These are phyloP conservation scores for Bovichtus diacanthus DNA, from an alignment of 2,797 vertebrate species.

Conservation along the genomic window DNA sequence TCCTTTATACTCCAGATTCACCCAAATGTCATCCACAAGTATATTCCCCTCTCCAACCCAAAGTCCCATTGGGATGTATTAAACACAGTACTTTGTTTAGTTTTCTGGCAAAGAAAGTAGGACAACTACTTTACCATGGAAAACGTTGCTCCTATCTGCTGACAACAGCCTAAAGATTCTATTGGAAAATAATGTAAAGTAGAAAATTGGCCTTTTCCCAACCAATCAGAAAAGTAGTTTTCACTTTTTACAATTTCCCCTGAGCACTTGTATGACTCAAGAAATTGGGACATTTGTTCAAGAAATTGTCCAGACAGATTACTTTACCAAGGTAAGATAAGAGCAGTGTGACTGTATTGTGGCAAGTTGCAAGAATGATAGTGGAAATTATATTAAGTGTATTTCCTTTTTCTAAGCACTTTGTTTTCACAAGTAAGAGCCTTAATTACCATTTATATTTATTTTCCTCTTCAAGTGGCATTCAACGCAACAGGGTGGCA, in stretches of 20 bases:
- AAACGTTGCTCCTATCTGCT: neutral
- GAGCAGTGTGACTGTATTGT: neutral
- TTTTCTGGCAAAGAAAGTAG: slow-evolving; percentile 20
- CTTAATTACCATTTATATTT: slow-evolving; percentile 15
- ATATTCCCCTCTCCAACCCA: neutral
- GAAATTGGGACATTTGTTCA: slow-evolving; percentile 12
- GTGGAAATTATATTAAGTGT: neutral
- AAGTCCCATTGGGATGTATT: slow-evolving; percentile 28
- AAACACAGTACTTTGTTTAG: slow-evolving; percentile 38
- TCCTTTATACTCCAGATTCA: slow-evolving; percentile 16
- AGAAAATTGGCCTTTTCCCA: neutral
- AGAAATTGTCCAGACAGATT: neutral
- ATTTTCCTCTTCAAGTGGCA: neutral
- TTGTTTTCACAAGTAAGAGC: slow-evolving; percentile 1
- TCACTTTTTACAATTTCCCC: slow-evolving; percentile 14
- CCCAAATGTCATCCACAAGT: slow-evolving; percentile 32
- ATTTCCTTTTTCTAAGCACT: neutral
- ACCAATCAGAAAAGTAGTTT: neutral
- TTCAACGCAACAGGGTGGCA: neutral
- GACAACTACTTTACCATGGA: neutral
- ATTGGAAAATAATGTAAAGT: neutral
- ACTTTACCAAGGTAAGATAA: slow-evolving; percentile 21
- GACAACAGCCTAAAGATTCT: slow-evolving; percentile 4
- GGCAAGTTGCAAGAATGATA: neutral
- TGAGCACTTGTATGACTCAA: slow-evolving; percentile 2